phyloP scores from a whole-genome alignment of 2,888 invertebrate genomes.

The Epirrhoe alternata region DNA sequence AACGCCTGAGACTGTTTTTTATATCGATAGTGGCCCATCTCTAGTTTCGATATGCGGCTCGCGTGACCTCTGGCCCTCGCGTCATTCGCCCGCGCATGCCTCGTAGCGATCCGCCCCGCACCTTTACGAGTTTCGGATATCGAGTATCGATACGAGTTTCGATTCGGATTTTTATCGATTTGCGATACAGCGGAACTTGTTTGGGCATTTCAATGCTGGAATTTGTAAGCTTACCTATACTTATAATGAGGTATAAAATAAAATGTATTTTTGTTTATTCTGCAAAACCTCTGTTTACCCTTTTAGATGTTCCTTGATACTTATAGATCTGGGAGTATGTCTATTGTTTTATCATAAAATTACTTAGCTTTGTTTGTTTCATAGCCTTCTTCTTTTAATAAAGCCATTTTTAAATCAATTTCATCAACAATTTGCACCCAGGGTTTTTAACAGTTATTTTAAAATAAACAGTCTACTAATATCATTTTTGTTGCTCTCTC shows the following conservation, averaged over 20 bases:
- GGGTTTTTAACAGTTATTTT: too few relatives aligned
- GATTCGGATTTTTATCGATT: slow-evolving; percentile 42
- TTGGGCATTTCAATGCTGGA: not conserved
- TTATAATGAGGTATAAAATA: not conserved
- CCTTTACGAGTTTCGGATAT: slow-evolving; percentile 68
- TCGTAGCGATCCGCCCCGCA: slow-evolving; percentile 75
- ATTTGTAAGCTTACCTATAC: not conserved
- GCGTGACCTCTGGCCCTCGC: slow-evolving; percentile 80
- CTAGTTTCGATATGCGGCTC: slow-evolving; percentile 48
- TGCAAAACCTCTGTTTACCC: too few relatives aligned
- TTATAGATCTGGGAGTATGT: too few relatives aligned
- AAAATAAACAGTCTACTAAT: too few relatives aligned
- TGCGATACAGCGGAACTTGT: slow-evolving; percentile 10
- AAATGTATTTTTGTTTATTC: too few relatives aligned
- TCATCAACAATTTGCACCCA: too few relatives aligned
- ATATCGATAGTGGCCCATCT: slow-evolving; percentile 30
- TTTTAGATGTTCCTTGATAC: too few relatives aligned
- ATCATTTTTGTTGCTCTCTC: too few relatives aligned
- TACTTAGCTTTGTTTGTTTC: too few relatives aligned
- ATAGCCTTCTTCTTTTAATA: too few relatives aligned
- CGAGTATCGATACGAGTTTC: slow-evolving; percentile 69
- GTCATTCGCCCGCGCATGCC: slow-evolving; percentile 55
- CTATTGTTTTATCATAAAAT: too few relatives aligned
- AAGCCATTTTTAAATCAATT: too few relatives aligned
- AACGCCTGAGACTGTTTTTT: not conserved